Conservation (phyloP, 1,140 invertebrate species). For the Solen grandis region DNA sequence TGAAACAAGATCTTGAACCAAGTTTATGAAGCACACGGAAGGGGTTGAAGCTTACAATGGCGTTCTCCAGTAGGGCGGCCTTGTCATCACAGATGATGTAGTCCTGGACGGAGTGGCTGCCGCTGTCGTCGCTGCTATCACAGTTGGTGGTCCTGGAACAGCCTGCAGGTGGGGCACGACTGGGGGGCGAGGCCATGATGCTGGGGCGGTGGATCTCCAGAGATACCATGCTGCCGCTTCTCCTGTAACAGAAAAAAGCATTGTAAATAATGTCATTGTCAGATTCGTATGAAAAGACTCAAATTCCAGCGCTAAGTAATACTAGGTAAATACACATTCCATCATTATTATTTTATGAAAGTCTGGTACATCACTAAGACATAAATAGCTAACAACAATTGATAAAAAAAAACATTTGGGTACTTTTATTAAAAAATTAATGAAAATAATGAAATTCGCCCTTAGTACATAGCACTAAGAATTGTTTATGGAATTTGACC, state of each 20-base stretch:
- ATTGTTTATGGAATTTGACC: no score
- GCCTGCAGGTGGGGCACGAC: not conserved
- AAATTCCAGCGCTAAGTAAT: no score
- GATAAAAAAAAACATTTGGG: no score
- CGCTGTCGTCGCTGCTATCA: conserved; percentile 11
- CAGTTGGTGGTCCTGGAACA: not conserved
- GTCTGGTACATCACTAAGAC: no score
- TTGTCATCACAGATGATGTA: conserved; percentile 34
- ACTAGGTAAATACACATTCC: no score
- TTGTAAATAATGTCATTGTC: no score
- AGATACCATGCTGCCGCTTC: conserved; percentile 21
- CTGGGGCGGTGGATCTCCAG: conserved; percentile 47
- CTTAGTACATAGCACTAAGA: no score
- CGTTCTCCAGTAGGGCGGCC: conserved; percentile 12
- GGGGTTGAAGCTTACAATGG: conserved; percentile 50
- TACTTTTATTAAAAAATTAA: no score
- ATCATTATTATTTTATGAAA: no score
- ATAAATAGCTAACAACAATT: no score
- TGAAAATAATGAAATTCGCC: no score
- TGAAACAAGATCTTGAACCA: conserved; percentile 32
- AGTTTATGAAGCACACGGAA: conserved; percentile 40
- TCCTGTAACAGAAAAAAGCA: conserved; percentile 22
- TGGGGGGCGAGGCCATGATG: conserved; percentile 2
- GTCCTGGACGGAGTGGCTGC: conserved; percentile 12
- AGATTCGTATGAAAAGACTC: no score